Conservation (phyloP, 2,113 vertebrate species). For the Lanius ludovicianus region DNA sequence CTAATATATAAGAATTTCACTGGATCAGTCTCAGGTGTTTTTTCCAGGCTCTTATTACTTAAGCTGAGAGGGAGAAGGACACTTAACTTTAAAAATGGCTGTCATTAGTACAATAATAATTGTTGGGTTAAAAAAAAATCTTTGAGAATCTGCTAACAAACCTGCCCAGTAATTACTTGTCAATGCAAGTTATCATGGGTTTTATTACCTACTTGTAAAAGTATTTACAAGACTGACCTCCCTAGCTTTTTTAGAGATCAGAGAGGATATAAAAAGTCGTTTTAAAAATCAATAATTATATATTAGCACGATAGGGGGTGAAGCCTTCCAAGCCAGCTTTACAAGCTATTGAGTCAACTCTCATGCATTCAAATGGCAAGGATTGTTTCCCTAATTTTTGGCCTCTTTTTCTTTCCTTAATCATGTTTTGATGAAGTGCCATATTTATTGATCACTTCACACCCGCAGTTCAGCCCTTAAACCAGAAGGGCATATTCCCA, state of each 20-base stretch:
- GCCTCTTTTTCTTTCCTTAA: neutral
- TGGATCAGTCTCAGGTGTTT: conserved; percentile 12
- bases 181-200: conserved; percentile 18
- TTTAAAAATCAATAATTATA: conserved; percentile 68
- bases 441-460: neutral
- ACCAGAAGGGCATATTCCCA: neutral
- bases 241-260: conserved; percentile 48
- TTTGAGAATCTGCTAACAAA: conserved; percentile 45
- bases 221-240: conserved; percentile 58
- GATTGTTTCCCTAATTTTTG: neutral
- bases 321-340: conserved; percentile 32
- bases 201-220: conserved; percentile 60
- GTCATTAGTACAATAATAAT: conserved; percentile 57
- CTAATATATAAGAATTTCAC: neutral
- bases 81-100: conserved; percentile 51
- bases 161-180: conserved; percentile 51
- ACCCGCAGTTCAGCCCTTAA: neutral
- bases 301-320: conserved; percentile 26
- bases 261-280: conserved; percentile 50
- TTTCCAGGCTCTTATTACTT: neutral
- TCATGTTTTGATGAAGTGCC: neutral
- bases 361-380: neutral
- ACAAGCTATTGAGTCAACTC: neutral
- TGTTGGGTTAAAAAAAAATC: conserved; percentile 33
- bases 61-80: conserved; percentile 6